Base-by-base conservation (phyloP, 2,113 vertebrate species). In the Dasyprocta punctata region DNA sequence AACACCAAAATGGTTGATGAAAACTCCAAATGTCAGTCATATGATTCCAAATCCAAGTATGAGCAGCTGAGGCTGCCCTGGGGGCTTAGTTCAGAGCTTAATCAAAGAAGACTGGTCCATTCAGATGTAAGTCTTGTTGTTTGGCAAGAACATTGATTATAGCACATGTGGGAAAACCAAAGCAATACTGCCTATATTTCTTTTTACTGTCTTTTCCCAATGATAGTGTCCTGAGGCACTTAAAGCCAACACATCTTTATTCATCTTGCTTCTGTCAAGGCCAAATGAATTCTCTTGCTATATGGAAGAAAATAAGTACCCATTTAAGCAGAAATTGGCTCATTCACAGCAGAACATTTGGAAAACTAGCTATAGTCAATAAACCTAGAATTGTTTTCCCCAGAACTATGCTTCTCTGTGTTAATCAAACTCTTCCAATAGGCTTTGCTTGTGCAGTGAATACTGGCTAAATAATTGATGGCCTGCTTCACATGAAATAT, bases 351-450 rank as follows among this genome's bases (percentile, higher is more conserved):
- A 89, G 71, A 94, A 85, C 47, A 90, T 92, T 97, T 90, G 54
- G 56, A 96, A 96, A 97, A 78, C 63, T 86, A 90, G 47, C 38
- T 85, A 54, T 52, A 82, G 58, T 90, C 52, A 94, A 86, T 97
- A 96, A 90, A 88, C 36, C 2, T 88, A 92, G 38, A 73, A 89
- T 47, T 92, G 2, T 52, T 94, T 97, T 94, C 38, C 9, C 78
- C 2, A 4, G 93, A 92, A 95, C 28, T 88, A 3, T 81, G n/a
- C 2, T 88, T 96, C 36, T 65, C n/a, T 88, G 22, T 96, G 77
- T 82, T 96, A 96, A 96, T 93, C 85, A 98, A 95, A 96, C 30
- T 78, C 41, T 86, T 95, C 6, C 17, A 49, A 52, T 82, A 44
- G 36, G 12, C 69, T 87, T 14, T 93, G 33, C 4, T 33, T 82